Evolutionary conservation across 2,113 vertebrate genomes (phyloP), one percentile per base, ranked within the genome.

Genomic region (Daboia siamensis): DNA sequence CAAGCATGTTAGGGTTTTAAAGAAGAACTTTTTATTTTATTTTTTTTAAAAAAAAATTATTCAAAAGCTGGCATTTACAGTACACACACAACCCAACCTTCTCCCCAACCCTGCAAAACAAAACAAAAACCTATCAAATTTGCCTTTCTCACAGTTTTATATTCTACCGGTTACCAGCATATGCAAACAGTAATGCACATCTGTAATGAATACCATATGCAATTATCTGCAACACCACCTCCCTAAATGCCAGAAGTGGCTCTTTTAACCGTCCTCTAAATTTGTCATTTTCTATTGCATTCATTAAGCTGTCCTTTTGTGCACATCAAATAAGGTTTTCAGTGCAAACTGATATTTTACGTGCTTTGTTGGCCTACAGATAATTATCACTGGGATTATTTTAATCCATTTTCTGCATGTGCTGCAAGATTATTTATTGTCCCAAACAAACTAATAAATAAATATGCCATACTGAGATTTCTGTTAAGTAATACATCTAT

Each of bases 141-240:
- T 90, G 56, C 80, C 33, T 26, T 92, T 59, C 44, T 52, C 61
- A 54, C n/a, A 39, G 56, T 86, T 93, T 90, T 93, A 90, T 90
- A 93, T 85, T 59, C 69, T 90, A 56, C 87, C 23, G 48, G 33
- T 48, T 86, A n/a, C 46, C 56, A 59, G 80, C 46, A 54, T 86
- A n/a, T 86, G 80, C 80, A 93, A 90, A 93, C 74, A 86, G 52
- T 86, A 93, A 93, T 11, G 5, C n/a, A 54, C 88, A 90, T 93
- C 92, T 93, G 92, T 93, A 90, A 86, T 90, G 88, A 90, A 90
- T 93, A 80, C n/a, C 54, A 64, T 48, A 55, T 86, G 88, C 56
- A 93, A 90, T 93, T 93, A 90, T 90, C 92, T 93, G 88, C 74
- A 86, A 44, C 9, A 39, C 13, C 88, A 86, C 56, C 56, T 93